Base-by-base conservation (phyloP, 2,113 vertebrate genomes). In the Caretta caretta region DNA sequence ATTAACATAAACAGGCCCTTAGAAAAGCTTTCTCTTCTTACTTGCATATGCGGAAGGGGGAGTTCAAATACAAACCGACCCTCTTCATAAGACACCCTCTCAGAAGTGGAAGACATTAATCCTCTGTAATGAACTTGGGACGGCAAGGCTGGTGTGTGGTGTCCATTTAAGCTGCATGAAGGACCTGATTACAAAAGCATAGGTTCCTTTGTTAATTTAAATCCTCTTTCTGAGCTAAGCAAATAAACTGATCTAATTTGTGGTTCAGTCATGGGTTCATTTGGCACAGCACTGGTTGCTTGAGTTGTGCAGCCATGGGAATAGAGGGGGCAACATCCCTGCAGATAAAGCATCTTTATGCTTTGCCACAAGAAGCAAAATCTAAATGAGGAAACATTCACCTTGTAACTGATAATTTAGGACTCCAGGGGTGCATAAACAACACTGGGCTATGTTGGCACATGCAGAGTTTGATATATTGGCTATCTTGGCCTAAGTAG, bases 261-360 rank as follows among this genome's bases (percentile, higher is more conserved):
- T 65, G 14, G 54, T 35, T 50, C 46, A 25, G 4, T 46, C 35
- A 5, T 31, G 20, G 29, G 10, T 65, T 89, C 4, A 6, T 0
- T 1, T 76, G 51, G 22, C 16, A 89, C 46, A 0, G 2, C 5
- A 25, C 56, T 42, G 51, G 19, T 20, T 11, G 24, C 10, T 25
- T 76, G 38, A 76, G 29, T 56, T 2, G 4, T 1, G 1, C 2
- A 82, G 48, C 48, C 72, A 4, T 76, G 24, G 35, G 25, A 25
- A 8, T 4, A 29, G 46, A 78, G 38, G 27, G 49, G 29, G 7
- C 1, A 1, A 46, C 10, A 46, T 46, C 22, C 42, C 5, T 22
- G 38, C 72, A 25, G 38, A 76, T 42, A 25, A 46, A 27, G 72
- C 20, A 25, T 76, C 38, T 11, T 5, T 24, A 38, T 24, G 13